A percentile compares a stretch with the other conserved stretches of the same genome.
Conservation (phyloP, 1,140 invertebrate species). For the Heliconius congener region DNA sequence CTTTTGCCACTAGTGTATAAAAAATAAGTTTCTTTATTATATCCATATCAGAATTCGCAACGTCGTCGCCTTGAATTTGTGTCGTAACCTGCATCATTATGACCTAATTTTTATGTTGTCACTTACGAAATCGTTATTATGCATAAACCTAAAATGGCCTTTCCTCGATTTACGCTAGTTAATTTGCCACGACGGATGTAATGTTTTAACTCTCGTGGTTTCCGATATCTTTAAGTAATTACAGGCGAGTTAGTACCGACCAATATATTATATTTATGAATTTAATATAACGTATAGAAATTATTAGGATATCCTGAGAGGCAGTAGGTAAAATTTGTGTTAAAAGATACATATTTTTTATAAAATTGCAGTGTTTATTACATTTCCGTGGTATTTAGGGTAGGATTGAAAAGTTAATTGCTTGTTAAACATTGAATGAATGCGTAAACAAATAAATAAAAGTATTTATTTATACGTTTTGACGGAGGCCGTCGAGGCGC, state of each 20-base stretch:
- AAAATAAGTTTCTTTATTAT: constrained; percentile 3
- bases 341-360: neutral
- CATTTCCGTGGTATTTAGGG: neutral
- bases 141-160: constrained; percentile 30
- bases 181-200: constrained; percentile 36
- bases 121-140: constrained; percentile 39
- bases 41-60: constrained; percentile 48
- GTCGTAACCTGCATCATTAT: constrained; percentile 30
- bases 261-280: constrained; percentile 33
- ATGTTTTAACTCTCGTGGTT: constrained; percentile 33
- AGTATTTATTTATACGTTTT: neutral
- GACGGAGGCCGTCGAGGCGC: too few relatives aligned
- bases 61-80: constrained; percentile 28
- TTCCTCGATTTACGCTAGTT: constrained; percentile 31
- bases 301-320: constrained; percentile 27
- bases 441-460: neutral
- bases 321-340: neutral
- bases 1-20: neutral
- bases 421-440: neutral
- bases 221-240: constrained; percentile 34
- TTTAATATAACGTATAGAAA: constrained; percentile 31
- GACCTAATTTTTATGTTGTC: constrained; percentile 35
- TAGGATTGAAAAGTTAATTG: neutral
- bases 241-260: constrained; percentile 25
- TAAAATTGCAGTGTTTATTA: neutral